A percentile compares a stretch with the other conserved stretches of the same genome.
Conservation (phyloP, 2,888 invertebrate genomes). For the Loripinus fragilis region DNA sequence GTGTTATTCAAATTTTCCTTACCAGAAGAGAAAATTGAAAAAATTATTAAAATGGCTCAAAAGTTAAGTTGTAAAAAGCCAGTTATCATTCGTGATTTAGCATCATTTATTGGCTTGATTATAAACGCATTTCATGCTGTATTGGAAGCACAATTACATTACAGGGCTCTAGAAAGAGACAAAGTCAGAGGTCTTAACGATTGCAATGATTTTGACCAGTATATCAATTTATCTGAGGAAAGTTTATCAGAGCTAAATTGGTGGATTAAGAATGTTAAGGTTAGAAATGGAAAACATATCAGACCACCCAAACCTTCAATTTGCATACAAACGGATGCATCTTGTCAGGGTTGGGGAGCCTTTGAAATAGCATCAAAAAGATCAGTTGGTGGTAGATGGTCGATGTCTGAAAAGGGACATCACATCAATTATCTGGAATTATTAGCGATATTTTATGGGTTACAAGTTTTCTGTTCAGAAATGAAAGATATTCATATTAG, state of each 20-base stretch:
- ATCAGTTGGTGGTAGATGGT: too few species aligned
- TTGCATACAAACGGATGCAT: too few species aligned
- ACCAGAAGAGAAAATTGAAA: not conserved
- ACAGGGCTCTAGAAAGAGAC: not conserved
- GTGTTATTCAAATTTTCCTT: not conserved
- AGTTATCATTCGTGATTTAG: not conserved
- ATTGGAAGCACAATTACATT: not conserved
- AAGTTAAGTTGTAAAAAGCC: not conserved
- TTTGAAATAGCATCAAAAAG: too few species aligned
- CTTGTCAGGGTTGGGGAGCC: too few species aligned
- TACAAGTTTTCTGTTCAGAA: too few species aligned
- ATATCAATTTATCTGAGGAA: not conserved
- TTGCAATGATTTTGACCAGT: not conserved
- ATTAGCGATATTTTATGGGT: too few species aligned
- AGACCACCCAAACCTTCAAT: too few species aligned
- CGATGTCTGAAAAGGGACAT: too few species aligned
- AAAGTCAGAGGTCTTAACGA: not conserved
- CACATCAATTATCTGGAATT: too few species aligned
- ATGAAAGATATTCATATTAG: too few species aligned
- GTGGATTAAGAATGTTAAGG: too few species aligned
- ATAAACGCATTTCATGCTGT: not conserved
- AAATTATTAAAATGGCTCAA: not conserved
- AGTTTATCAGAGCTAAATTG: not conserved
- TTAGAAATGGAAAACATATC: too few species aligned
- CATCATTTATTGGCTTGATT: not conserved